A percentile compares a stretch with the other conserved stretches of the same genome.
Evolutionary conservation across 2,797 vertebrate genomes (phyloP).

Genomic region (Rhinella marina): DNA sequence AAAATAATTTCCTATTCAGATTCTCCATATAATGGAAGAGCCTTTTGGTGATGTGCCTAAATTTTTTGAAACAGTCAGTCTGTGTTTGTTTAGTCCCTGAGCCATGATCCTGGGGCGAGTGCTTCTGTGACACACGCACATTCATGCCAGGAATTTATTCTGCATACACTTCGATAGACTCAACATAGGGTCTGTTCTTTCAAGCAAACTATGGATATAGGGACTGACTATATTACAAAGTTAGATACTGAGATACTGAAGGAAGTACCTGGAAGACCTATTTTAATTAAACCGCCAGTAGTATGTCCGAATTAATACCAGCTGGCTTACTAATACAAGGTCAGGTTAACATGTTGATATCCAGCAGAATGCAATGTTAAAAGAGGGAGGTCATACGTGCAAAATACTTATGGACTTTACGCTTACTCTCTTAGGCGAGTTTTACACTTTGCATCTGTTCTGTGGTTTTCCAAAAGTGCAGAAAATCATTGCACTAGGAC

Average conservation of each 20-base stretch:
- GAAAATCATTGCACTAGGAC: no score
- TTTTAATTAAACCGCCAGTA: no score
- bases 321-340: no score
- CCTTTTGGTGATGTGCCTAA: no score
- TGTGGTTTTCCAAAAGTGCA: no score
- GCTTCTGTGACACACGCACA: neutral
- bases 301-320: neutral
- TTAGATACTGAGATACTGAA: neutral
- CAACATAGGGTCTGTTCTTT: neutral
- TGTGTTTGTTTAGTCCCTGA: neutral
- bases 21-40: no score
- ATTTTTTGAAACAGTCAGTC: no score
- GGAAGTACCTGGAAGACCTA: neutral
- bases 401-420: no score
- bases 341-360: no score
- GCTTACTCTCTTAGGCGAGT: no score
- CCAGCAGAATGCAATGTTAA: neutral
- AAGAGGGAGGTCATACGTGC: neutral
- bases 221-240: neutral
- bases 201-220: neutral
- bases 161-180: neutral
- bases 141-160: neutral
- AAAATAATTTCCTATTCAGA: no score
- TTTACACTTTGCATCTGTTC: no score
- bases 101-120: neutral